phyloP scores from a whole-genome alignment of 2,888 invertebrate species.

The Calliopum simillimum region DNA sequence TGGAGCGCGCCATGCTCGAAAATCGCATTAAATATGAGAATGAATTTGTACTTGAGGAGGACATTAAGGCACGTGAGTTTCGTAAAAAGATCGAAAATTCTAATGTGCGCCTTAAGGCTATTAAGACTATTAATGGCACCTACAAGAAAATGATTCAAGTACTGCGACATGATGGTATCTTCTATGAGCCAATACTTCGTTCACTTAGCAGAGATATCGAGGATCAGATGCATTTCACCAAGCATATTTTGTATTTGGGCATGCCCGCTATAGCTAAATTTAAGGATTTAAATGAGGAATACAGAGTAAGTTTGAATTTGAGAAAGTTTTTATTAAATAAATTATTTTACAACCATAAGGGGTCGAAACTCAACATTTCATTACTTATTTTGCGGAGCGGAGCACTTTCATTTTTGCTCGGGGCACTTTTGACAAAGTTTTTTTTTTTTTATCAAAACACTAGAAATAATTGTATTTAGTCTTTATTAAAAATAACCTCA shows the following conservation, averaged over 20 bases:
- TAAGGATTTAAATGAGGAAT: slow-evolving; percentile 56
- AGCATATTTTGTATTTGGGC: slow-evolving; percentile 62
- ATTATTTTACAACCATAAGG: too few relatives aligned
- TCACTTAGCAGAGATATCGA: slow-evolving; percentile 62
- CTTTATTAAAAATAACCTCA: too few relatives aligned
- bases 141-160: slow-evolving; percentile 63
- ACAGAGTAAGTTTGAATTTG: slow-evolving; percentile 50
- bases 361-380: neutral
- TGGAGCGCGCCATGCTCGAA: slow-evolving; percentile 56
- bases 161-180: slow-evolving; percentile 61
- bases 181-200: slow-evolving; percentile 63
- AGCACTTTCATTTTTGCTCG: too few relatives aligned
- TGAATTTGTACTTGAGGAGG: slow-evolving; percentile 60
- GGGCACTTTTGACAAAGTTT: too few relatives aligned
- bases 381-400: too few relatives aligned
- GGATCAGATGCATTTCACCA: slow-evolving; percentile 63
- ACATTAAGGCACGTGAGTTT: slow-evolving; percentile 55
- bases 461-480: too few relatives aligned
- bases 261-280: slow-evolving; percentile 61
- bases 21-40: slow-evolving; percentile 63
- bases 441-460: too few relatives aligned
- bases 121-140: slow-evolving; percentile 60
- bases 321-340: too few relatives aligned
- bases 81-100: slow-evolving; percentile 63
- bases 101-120: slow-evolving; percentile 61